phyloP scores from a whole-genome alignment of 2,113 vertebrate species.

The Phyllopteryx taeniolatus region DNA sequence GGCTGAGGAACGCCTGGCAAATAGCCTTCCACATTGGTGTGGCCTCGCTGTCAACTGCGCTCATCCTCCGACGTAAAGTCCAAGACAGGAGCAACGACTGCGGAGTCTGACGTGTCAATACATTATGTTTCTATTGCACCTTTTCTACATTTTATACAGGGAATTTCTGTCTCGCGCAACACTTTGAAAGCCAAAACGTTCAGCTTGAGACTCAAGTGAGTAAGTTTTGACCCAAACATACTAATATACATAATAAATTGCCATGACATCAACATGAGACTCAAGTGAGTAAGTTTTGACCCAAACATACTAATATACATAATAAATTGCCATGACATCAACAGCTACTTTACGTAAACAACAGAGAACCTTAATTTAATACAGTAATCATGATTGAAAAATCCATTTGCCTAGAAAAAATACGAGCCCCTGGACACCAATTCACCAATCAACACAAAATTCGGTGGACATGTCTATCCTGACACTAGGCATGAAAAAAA shows the following conservation, averaged over 20 bases:
- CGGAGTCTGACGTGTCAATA: slow-evolving; percentile 47
- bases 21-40: slow-evolving; percentile 87
- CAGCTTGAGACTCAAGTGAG: neutral
- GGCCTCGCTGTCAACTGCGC: slow-evolving; percentile 80
- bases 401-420: too few relatives aligned
- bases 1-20: slow-evolving; percentile 86
- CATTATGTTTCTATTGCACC: slow-evolving; percentile 18
- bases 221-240: neutral
- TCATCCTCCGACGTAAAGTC: slow-evolving; percentile 82
- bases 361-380: too few relatives aligned
- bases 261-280: neutral
- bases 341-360: too few relatives aligned
- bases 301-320: neutral
- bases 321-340: too few relatives aligned
- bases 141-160: slow-evolving; percentile 19
- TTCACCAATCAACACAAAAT: too few relatives aligned
- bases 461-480: too few relatives aligned
- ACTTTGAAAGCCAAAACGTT: neutral
- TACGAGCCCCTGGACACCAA: too few relatives aligned
- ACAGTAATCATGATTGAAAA: too few relatives aligned
- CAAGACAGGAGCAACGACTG: slow-evolving; percentile 79
- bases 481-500: too few relatives aligned
- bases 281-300: too few relatives aligned
- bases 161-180: neutral
- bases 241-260: neutral